A percentile compares a stretch with the other conserved stretches of the same genome.
phyloP scores from a whole-genome alignment of 2,113 vertebrate genomes.

The Paratilapia polleni region DNA sequence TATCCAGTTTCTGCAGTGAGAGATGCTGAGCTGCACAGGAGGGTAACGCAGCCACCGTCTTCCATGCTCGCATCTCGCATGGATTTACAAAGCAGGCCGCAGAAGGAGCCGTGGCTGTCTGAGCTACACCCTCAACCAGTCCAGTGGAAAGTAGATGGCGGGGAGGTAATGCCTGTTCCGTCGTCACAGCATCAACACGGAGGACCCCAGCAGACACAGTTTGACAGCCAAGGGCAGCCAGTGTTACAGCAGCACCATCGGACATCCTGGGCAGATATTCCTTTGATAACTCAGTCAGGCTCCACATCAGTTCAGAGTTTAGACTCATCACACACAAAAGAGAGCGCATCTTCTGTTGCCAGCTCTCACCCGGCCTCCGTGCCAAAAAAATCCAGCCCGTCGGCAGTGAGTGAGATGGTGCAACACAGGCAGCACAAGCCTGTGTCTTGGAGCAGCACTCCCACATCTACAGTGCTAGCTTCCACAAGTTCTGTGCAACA shows the following conservation, averaged over 20 bases:
- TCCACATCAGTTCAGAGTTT: slow-evolving; percentile 41
- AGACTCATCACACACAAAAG: slow-evolving; percentile 43
- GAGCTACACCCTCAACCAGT: slow-evolving; percentile 52
- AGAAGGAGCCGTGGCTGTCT: slow-evolving; percentile 45
- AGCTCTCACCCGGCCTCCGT: slow-evolving; percentile 18
- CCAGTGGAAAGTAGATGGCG: slow-evolving; percentile 71
- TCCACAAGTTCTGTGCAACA: slow-evolving; percentile 56
- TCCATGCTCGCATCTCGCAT: slow-evolving; percentile 35
- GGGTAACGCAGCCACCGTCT: slow-evolving; percentile 24
- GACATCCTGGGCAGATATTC: slow-evolving; percentile 49
- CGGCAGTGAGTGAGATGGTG: slow-evolving; percentile 41
- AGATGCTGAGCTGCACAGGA: slow-evolving; percentile 56
- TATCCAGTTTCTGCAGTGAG: slow-evolving; percentile 42
- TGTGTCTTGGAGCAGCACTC: slow-evolving; percentile 48
- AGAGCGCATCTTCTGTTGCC: slow-evolving; percentile 19
- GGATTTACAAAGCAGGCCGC: slow-evolving; percentile 47
- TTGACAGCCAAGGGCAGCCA: slow-evolving; percentile 40
- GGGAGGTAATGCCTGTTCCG: slow-evolving; percentile 61
- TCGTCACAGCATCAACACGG: slow-evolving; percentile 34
- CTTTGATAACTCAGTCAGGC: slow-evolving; percentile 43
- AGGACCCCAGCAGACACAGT: slow-evolving; percentile 45
- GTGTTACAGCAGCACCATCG: slow-evolving; percentile 60
- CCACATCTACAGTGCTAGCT: slow-evolving; percentile 44
- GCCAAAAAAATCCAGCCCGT: slow-evolving; percentile 54
- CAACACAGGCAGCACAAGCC: slow-evolving; percentile 55